Evolutionary conservation across 2,888 invertebrate genomes (phyloP), one percentile per base, ranked within the genome.

Genomic region (Acanthosoma haemorrhoidale): DNA sequence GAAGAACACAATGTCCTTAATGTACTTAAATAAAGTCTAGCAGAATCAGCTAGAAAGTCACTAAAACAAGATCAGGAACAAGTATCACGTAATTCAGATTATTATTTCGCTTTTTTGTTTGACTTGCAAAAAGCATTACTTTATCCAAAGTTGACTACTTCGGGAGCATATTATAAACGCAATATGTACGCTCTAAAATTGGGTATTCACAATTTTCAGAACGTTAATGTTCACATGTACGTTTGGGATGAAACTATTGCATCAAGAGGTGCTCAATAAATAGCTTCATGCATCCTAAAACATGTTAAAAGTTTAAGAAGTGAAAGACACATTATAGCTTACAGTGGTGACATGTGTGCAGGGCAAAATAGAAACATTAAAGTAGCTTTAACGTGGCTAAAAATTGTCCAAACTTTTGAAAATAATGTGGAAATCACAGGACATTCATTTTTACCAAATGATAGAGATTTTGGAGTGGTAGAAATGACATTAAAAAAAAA

Each of bases 271-370:
- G 60, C 76, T 34, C 76, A 77, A 71, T 75, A 76, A 68, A 69
- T 77, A 68, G 74, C 75, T 71, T 75, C 76, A 67, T 77, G 77
- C 74, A 73, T 76, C 73, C 43, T 75, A 59, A 73, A 68, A 69
- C 76, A 76, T 74, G 9, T 70, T 6, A 29, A 25, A 57, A 25
- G 13, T 57, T 57, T 5, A 57, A 25, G 18, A 57, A 57, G 29
- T 57, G 21, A 31, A 61, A 41, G 41, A 66, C 76, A 77, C 74
- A 75, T 76, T 67, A 77, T 76, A 73, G 73, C 75, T 32, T 77
- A 76, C 73, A 76, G 76, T 66, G n/a, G n/a, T n/a, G 77, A 77
- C 74, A 74, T 73, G 29, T 77, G 76, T 71, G 74, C 77, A 70
- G 76, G 76, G n/a, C n/a, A n/a, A n/a, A n/a, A n/a, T n/a, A n/a